Evolutionary conservation across 2,888 invertebrate genomes (phyloP), one percentile per base, ranked within the genome.

Genomic region (Noctua janthina): DNA sequence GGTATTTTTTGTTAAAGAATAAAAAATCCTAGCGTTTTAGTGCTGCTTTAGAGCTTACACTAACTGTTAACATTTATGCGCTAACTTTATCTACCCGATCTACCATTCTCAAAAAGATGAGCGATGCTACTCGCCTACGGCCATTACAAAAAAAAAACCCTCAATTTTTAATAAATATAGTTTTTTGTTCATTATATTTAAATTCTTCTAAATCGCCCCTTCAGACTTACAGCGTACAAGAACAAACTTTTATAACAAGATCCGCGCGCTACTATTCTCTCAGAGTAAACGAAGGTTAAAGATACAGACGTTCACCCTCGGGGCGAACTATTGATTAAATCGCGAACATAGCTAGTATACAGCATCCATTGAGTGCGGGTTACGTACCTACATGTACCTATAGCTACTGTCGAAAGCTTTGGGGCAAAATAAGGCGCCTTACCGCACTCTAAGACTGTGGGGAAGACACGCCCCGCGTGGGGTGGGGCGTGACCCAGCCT

Each of bases 371-470:
- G 67, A 84, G 74, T 71, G 76, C 62, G 66, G 59, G 74, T 74
- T 79, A 87, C 80, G 82, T 84, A 86, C 59, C 66, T 82, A 83
- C 76, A 85, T 76, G 79, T 88, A 86, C 83, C 62, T 88, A 90
- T 91, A 91, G 84, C 71, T 78, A 85, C 69, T 80, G 90, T 89
- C 89, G 89, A 91, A 93, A 92, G 91, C 91, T 90, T 90, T 64
- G 82, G 91, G 90, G 93, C 92, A 93, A 94, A 95, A 93, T 93
- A 94, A 94, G 92, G 91, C 93, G 91, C 92, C 92, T 94, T 92
- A 91, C 88, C 89, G 89, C 89, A 89, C 90, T 93, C 93, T 94
- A 89, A 92, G 93, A 91, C 89, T 90, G 86, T 91, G 87, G 91
- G 89, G 90, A 90, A 91, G 91, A 90, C 93, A 93, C 95, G 95